These are phyloP conservation scores for Lasioglossum lativentre DNA, from an alignment of 2,888 invertebrate genomes.

Conservation along the genomic window DNA sequence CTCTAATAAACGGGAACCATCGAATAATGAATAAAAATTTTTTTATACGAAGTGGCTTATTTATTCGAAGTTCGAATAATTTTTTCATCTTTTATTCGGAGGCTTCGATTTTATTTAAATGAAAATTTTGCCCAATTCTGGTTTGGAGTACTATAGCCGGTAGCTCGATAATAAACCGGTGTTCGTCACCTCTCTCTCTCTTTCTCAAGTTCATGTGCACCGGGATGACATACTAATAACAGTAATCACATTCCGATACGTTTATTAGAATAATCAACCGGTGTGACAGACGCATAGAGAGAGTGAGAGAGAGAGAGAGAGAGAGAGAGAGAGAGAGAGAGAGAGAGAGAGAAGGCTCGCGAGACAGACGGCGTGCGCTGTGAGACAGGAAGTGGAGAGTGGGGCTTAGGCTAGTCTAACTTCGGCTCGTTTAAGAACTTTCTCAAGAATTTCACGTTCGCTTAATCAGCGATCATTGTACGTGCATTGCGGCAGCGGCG, in stretches of 20 bases:
- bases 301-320: not conserved
- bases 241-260: slow-evolving; percentile 2
- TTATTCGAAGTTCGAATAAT: too few relatives aligned
- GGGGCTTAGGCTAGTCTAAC: slow-evolving; percentile 16
- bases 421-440: slow-evolving; percentile 45
- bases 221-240: slow-evolving; percentile 21
- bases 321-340: not conserved
- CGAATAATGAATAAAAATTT: too few relatives aligned
- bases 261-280: slow-evolving; percentile 14
- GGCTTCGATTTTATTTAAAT: too few relatives aligned
- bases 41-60: too few relatives aligned
- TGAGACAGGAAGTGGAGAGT: slow-evolving; percentile 8
- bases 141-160: not conserved
- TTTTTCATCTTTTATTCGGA: too few relatives aligned
- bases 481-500: not conserved
- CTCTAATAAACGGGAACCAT: too few relatives aligned
- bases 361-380: not conserved
- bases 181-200: not conserved
- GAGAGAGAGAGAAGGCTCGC: not conserved
- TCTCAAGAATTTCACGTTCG: slow-evolving; percentile 60
- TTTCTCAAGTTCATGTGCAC: slow-evolving; percentile 29
- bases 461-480: slow-evolving; percentile 41
- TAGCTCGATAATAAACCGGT: not conserved
- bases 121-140: too few relatives aligned
- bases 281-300: not conserved